These are phyloP conservation scores for Axis porcinus DNA, from an alignment of 2,113 vertebrate genomes.

Conservation along the genomic window DNA sequence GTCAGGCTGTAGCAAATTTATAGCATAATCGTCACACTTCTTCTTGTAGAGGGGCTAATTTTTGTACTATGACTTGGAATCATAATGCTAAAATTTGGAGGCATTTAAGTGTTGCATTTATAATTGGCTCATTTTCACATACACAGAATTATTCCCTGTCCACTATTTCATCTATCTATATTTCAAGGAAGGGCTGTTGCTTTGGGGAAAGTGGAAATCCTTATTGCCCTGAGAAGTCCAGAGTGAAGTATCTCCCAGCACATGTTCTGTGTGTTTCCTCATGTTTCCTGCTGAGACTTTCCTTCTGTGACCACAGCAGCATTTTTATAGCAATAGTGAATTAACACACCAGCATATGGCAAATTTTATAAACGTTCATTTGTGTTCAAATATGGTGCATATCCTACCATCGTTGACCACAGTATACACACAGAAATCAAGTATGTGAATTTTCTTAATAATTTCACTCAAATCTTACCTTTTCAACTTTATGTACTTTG, in stretches of 20 bases:
- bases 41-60: not conserved
- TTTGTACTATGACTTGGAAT: not conserved
- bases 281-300: not conserved
- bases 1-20: not conserved
- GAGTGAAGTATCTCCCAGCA: accelerated
- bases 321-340: not conserved
- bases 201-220: not conserved
- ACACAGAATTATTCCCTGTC: not conserved
- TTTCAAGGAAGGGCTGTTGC: not conserved
- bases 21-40: not conserved
- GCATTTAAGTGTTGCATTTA: not conserved
- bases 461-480: not conserved
- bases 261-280: accelerated
- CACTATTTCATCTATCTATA: not conserved
- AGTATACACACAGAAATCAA: accelerated
- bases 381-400: not conserved
- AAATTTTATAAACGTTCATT: too few species aligned
- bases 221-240: accelerated
- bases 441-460: not conserved
- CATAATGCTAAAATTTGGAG: not conserved
- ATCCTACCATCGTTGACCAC: not conserved
- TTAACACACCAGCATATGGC: too few species aligned
- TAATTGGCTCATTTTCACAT: not conserved
- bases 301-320: not conserved
- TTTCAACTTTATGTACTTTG: too few species aligned